Base-by-base conservation (phyloP, 1,140 invertebrate genomes). In the Chironomus tepperi region DNA sequence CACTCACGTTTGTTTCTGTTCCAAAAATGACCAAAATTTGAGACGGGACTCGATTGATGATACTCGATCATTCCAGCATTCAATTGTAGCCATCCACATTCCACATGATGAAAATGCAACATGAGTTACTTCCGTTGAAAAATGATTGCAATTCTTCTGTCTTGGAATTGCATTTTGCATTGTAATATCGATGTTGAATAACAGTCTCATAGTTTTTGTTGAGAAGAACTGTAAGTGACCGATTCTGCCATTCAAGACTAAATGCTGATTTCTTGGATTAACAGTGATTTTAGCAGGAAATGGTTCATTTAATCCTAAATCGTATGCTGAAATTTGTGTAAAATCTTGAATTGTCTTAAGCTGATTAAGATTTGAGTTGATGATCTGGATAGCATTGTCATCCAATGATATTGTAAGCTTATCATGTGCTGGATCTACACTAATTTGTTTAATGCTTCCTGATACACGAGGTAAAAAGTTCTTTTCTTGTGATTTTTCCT, bases 211-310 rank as follows among this genome's bases (percentile, higher is more conserved):
- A 6, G 86, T 86, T 74, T 86, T 82, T 0, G 89, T 85, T 73
- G 88, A 88, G 80, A 89, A 94, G 84, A 94, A 94, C 81, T 96
- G 93, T 64, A 95, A 81, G 78, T 93, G 89, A 24, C 93, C 93
- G 0, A 88, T 85, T 77, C 88, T 86, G 47, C 92, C 92, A 83
- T 94, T 95, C 67, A 92, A 82, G 8, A 94, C 87, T 15, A 95
- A 79, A 64, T 88, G 84, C 76, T 87, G 84, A 0, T 88, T 88
- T 74, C 87, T 84, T 0, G 89, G 87, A 83, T 94, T 91, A 76
- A 88, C 84, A 7, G 83, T 80, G 21, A 94, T 80, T 0, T 91
- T 91, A 75, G 87, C 84, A 64, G 89, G 87, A 77, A 88, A 88
- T n/a, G 84, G 78, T 76, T 83, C 79, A 8, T 24, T 64, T 2